phyloP scores from a whole-genome alignment of 1,140 invertebrate genomes.

The Trachymyrmex cornetzi region DNA sequence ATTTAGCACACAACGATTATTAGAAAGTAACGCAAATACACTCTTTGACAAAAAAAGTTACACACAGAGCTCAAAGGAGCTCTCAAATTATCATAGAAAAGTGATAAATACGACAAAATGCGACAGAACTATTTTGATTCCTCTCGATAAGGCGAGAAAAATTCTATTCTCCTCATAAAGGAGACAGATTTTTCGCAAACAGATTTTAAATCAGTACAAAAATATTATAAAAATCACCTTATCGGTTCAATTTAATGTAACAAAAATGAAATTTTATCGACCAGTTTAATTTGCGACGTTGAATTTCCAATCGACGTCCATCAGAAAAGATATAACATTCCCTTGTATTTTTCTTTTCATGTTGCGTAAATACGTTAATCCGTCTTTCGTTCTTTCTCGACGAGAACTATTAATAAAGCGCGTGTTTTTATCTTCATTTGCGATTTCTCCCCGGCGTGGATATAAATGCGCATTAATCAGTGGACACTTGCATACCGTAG shows the following conservation, averaged over 20 bases:
- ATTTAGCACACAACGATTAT: too few species aligned
- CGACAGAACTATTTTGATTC: too few species aligned
- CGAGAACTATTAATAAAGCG: slow-evolving; percentile 22
- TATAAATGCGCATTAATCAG: slow-evolving; percentile 39
- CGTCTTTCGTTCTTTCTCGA: slow-evolving; percentile 1
- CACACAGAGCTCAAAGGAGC: too few species aligned
- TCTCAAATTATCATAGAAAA: too few species aligned
- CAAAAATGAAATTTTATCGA: neutral
- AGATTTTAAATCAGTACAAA: too few species aligned
- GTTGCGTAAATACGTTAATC: slow-evolving; percentile 21
- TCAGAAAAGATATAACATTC: neutral
- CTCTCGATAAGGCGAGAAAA: too few species aligned
- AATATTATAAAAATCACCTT: too few species aligned
- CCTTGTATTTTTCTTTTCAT: slow-evolving; percentile 33
- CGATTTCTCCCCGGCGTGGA: slow-evolving; percentile 14
- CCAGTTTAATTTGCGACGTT: neutral
- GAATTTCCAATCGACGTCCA: slow-evolving; percentile 1
- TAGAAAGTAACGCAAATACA: too few species aligned
- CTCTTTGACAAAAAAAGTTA: too few species aligned
- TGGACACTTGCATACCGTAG: neutral
- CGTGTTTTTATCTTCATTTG: slow-evolving; percentile 32
- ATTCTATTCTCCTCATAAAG: too few species aligned
- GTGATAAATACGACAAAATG: too few species aligned
- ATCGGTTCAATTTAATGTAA: neutral
- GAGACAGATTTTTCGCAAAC: too few species aligned